A percentile compares a stretch with the other conserved stretches of the same genome.
phyloP scores from a whole-genome alignment of 2,888 invertebrate species.

The Drosophila villosipedis region DNA sequence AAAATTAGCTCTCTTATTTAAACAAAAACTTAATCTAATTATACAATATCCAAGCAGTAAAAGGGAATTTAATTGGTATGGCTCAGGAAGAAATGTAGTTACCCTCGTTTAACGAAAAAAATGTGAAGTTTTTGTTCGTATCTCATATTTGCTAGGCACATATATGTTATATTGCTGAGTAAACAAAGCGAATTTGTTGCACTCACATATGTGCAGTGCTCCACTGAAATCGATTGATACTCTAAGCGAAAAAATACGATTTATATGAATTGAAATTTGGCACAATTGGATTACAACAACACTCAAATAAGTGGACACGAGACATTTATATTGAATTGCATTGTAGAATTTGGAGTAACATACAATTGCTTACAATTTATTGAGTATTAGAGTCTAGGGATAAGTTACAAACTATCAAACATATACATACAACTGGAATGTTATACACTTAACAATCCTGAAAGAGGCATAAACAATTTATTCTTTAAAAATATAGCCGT shows the following conservation, averaged over 20 bases:
- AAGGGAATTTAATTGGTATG: not conserved
- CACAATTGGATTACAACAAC: slow-evolving; percentile 36
- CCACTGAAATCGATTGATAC: slow-evolving; percentile 53
- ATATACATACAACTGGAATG: slow-evolving; percentile 68
- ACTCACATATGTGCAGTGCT: slow-evolving; percentile 38
- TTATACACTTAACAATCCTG: slow-evolving; percentile 47
- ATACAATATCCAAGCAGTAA: not conserved
- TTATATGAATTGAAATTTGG: slow-evolving; percentile 18
- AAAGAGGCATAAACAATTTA: slow-evolving; percentile 48
- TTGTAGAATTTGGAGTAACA: slow-evolving; percentile 19
- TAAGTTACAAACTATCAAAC: slow-evolving; percentile 58
- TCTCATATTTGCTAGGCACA: slow-evolving; percentile 37
- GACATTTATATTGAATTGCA: slow-evolving; percentile 34
- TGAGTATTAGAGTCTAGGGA: slow-evolving; percentile 65
- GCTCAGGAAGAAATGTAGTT: not conserved
- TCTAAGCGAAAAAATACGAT: slow-evolving; percentile 28
- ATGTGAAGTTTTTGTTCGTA: slow-evolving; percentile 21
- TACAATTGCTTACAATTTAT: slow-evolving; percentile 33
- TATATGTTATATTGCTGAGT: not conserved
- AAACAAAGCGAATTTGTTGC: slow-evolving; percentile 12
- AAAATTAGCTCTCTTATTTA: not conserved
- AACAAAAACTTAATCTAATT: not conserved
- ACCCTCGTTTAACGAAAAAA: slow-evolving; percentile 39
- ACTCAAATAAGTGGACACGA: slow-evolving; percentile 2
- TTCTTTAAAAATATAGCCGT: slow-evolving; percentile 38